Percentiles rank a stretch among this genome's conserved stretches.
phyloP scores from a whole-genome alignment of 2,113 vertebrate genomes.

The Pristiophorus japonicus region DNA sequence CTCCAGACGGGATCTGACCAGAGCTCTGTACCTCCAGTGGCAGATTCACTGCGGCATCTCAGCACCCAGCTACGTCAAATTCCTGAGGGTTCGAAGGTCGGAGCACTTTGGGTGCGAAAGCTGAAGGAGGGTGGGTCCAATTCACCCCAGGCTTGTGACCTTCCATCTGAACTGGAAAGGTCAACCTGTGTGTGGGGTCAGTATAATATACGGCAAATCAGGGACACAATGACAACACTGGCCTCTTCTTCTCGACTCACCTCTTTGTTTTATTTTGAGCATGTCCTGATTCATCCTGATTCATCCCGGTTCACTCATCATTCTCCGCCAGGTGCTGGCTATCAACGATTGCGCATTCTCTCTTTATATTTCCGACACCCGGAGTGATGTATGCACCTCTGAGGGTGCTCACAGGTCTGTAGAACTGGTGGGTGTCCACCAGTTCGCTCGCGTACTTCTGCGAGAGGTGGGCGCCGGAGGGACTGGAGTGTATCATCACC shows the following conservation, averaged over 20 bases:
- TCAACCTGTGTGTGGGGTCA: neutral
- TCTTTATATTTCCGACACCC: neutral
- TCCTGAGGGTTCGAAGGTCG: neutral
- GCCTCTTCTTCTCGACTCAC: neutral
- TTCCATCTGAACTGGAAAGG: neutral
- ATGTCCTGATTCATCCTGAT: neutral
- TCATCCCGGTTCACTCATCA: neutral
- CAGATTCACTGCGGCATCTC: neutral
- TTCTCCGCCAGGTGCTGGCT: neutral
- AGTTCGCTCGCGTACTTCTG: too few species aligned
- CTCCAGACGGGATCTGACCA: neutral
- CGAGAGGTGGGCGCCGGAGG: too few species aligned
- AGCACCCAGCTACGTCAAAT: neutral
- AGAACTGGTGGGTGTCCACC: too few species aligned
- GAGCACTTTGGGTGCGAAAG: neutral
- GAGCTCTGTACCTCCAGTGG: neutral
- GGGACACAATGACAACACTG: neutral
- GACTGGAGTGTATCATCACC: too few species aligned
- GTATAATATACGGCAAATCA: neutral
- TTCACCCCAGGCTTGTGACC: neutral
- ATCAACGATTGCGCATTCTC: neutral
- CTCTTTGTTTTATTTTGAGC: neutral
- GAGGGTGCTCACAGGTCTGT: too few species aligned
- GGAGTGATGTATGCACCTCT: too few species aligned
- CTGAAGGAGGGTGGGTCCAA: neutral